These are phyloP conservation scores for Tonatia bakeri DNA, from an alignment of 2,113 vertebrate species.

Conservation along the genomic window DNA sequence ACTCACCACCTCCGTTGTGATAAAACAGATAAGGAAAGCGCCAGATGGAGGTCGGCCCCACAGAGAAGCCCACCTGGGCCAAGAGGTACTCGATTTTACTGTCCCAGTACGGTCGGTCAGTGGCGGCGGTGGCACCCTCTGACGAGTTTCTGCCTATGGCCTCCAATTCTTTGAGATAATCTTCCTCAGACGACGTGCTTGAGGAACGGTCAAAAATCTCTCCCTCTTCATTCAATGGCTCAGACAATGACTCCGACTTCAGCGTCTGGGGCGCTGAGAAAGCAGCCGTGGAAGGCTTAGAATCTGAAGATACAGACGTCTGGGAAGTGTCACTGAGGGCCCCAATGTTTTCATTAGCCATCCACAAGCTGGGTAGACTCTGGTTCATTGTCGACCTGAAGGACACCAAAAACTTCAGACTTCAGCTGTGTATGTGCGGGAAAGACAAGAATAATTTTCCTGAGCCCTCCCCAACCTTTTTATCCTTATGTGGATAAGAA, in stretches of 20 bases:
- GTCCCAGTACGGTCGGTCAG: slow-evolving; percentile 77
- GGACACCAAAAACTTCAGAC: neutral
- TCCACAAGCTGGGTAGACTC: neutral
- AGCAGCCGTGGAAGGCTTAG: too few relatives aligned
- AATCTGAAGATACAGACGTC: neutral
- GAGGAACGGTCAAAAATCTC: fast-evolving
- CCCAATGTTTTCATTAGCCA: neutral
- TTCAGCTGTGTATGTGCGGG: neutral
- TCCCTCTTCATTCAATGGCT: fast-evolving
- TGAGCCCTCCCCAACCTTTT: neutral
- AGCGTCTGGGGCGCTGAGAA: neutral
- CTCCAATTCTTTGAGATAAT: neutral
- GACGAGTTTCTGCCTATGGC: fast-evolving
- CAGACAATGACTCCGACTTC: fast-evolving
- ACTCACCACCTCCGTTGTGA: slow-evolving; percentile 57
- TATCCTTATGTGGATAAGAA: neutral
- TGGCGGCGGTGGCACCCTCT: neutral
- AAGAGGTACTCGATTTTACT: slow-evolving; percentile 87
- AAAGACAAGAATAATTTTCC: neutral
- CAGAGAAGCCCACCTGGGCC: slow-evolving; percentile 89
- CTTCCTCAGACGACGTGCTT: neutral
- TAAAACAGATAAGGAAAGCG: slow-evolving; percentile 80
- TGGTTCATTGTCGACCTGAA: neutral
- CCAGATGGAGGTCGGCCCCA: slow-evolving; percentile 88
- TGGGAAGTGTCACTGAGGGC: neutral